Conservation (phyloP, 2,888 invertebrate species). For the Drosophila engyochracea region DNA sequence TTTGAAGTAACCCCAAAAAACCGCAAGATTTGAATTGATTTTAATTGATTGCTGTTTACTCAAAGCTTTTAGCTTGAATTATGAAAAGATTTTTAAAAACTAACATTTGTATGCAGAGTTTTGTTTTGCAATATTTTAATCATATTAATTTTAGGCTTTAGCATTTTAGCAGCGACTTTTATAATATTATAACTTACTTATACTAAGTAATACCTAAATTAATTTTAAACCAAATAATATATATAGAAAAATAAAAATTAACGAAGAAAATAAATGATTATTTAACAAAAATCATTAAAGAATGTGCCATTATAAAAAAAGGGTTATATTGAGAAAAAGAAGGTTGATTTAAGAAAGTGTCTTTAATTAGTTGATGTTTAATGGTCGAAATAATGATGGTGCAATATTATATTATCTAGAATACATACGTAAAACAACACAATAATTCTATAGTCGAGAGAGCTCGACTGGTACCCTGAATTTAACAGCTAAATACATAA, state of each 20-base stretch:
- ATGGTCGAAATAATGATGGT: background rate
- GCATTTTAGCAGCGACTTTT: conserved; percentile 54
- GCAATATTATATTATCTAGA: background rate
- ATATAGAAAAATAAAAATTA: conserved; percentile 12
- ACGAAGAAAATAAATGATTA: background rate
- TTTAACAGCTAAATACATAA: background rate
- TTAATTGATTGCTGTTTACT: conserved; percentile 33
- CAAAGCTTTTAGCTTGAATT: conserved; percentile 57
- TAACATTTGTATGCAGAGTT: conserved; percentile 28
- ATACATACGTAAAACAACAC: background rate
- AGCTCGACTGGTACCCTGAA: background rate
- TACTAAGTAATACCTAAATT: conserved; percentile 35
- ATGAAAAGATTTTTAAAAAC: conserved; percentile 51
- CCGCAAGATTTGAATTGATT: conserved; percentile 31
- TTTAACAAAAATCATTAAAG: background rate
- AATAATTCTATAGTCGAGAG: background rate
- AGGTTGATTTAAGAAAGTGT: background rate
- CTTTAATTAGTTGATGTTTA: background rate
- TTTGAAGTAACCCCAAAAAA: conserved; percentile 38
- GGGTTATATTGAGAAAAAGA: background rate
- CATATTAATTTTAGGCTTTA: conserved; percentile 45
- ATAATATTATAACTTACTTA: conserved; percentile 27
- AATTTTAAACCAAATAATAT: conserved; percentile 19
- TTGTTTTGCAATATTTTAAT: conserved; percentile 40
- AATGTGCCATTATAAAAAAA: background rate